Percentiles rank a stretch among this genome's conserved stretches.
Evolutionary conservation across 2,888 invertebrate species (phyloP).

Genomic region (Volucella inflata): DNA sequence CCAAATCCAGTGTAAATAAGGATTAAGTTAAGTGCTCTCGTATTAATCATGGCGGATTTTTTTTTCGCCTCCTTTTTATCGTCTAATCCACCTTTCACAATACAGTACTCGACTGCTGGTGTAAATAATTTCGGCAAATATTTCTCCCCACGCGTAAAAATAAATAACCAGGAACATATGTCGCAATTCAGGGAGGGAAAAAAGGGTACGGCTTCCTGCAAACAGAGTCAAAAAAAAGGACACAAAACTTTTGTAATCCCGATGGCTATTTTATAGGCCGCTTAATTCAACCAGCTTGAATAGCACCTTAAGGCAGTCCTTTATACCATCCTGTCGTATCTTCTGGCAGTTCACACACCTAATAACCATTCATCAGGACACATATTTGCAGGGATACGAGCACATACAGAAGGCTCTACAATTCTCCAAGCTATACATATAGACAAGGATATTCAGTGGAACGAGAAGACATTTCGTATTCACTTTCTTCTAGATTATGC

Average conservation of each 20-base stretch:
- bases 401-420: neutral
- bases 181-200: neutral
- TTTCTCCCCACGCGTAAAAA: conserved; percentile 27
- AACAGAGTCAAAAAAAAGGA: neutral
- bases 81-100: conserved; percentile 37
- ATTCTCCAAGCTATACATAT: conserved; percentile 7
- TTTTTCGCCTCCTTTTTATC: conserved; percentile 6
- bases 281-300: conserved; percentile 45
- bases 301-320: conserved; percentile 11
- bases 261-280: conserved; percentile 53
- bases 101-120: conserved; percentile 40
- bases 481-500: conserved; percentile 8
- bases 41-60: conserved; percentile 28
- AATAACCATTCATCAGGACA: conserved; percentile 34
- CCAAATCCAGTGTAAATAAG: conserved; percentile 12
- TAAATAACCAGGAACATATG: conserved; percentile 32
- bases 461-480: neutral
- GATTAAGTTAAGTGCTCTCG: conserved; percentile 20
- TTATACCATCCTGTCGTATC: neutral
- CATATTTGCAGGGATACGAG: no score
- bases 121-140: conserved; percentile 49
- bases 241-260: conserved; percentile 50
- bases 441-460: no score
- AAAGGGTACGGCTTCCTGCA: conserved; percentile 22
- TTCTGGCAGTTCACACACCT: conserved; percentile 3